phyloP scores from a whole-genome alignment of 2,113 vertebrate genomes.

The Micromys minutus region DNA sequence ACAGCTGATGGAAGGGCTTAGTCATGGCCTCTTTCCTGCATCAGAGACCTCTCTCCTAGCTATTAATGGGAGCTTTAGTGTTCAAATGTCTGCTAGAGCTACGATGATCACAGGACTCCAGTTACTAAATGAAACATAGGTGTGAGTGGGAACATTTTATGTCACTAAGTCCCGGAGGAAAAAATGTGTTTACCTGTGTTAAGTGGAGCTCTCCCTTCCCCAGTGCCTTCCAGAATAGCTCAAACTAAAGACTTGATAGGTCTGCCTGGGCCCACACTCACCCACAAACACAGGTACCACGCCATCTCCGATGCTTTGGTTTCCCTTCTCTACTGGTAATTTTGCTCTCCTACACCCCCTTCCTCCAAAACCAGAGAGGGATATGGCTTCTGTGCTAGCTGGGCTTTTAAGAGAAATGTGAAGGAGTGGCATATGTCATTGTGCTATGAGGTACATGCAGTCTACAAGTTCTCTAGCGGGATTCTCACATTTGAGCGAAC shows the following conservation, averaged over 20 bases:
- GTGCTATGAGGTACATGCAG: neutral
- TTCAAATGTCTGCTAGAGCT: neutral
- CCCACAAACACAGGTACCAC: constrained; percentile 43
- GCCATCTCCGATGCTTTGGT: neutral
- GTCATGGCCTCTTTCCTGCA: neutral
- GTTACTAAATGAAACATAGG: neutral
- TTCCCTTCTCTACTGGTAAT: constrained; percentile 22
- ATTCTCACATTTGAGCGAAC: constrained; percentile 21
- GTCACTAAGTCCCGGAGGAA: neutral
- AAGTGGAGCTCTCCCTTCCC: constrained; percentile 4
- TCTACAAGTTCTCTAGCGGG: constrained; percentile 16
- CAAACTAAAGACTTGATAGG: constrained; percentile 52
- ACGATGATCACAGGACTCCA: neutral
- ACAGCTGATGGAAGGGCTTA: neutral
- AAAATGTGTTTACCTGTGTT: constrained; percentile 13
- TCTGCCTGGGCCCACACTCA: constrained; percentile 53
- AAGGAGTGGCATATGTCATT: neutral
- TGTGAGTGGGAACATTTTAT: neutral
- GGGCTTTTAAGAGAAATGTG: neutral
- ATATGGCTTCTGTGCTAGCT: constrained; percentile 22
- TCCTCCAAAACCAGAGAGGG: constrained; percentile 16
- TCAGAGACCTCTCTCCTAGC: neutral
- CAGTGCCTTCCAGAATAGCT: constrained; percentile 26
- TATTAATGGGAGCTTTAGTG: neutral
- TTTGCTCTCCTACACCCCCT: constrained; percentile 22